Conservation (phyloP, 2,113 vertebrate species). For the Halcyon senegalensis region DNA sequence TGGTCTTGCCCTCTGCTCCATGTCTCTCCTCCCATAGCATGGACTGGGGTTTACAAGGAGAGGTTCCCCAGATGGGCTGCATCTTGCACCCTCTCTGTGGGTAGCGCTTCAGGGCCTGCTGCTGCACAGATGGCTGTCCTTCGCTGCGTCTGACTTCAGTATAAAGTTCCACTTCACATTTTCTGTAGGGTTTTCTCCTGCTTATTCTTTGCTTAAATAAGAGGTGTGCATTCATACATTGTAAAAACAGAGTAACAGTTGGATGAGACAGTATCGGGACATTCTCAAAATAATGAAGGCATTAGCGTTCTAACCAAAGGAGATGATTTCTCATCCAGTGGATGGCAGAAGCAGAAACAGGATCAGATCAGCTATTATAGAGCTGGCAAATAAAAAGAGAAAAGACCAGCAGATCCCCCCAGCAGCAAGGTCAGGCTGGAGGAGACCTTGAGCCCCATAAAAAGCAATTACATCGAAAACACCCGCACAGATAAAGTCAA, state of each 20-base stretch:
- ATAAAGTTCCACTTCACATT: not conserved
- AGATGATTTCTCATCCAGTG: not conserved
- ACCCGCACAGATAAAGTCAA: not conserved
- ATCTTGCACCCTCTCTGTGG: not conserved
- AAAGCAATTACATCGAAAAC: not conserved
- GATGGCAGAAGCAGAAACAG: conserved; percentile 44
- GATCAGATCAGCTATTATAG: conserved; percentile 28
- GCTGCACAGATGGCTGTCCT: not conserved
- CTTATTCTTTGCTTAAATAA: not conserved
- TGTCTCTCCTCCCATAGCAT: rapidly evolving
- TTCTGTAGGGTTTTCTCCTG: not conserved
- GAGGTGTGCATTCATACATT: not conserved
- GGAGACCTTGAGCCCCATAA: not conserved
- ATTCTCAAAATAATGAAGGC: not conserved
- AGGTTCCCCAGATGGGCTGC: not conserved
- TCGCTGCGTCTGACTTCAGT: not conserved
- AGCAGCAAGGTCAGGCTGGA: not conserved
- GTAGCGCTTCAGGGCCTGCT: not conserved
- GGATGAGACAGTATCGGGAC: not conserved
- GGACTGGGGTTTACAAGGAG: not conserved
- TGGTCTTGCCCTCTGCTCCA: not conserved
- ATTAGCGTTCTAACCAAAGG: not conserved
- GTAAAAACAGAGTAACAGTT: not conserved
- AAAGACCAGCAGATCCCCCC: conserved; percentile 25
- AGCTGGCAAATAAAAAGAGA: conserved; percentile 42